Percentiles rank a stretch among this genome's conserved stretches.
Evolutionary conservation across 2,888 invertebrate species (phyloP).

Genomic region (Drosophila pseudotalamancana): DNA sequence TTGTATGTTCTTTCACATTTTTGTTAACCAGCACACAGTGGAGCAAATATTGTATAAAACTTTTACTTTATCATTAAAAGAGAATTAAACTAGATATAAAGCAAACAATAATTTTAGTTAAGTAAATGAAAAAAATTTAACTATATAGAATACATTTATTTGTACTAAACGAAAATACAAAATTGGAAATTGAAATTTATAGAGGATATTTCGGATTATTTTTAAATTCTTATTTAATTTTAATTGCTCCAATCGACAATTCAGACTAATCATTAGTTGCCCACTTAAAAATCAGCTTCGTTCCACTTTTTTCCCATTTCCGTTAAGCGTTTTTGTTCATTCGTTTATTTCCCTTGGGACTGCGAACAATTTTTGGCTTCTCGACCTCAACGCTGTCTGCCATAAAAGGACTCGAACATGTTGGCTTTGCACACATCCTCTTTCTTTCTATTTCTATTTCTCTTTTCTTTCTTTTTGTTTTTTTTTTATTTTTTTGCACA

Average conservation of each 20-base stretch:
- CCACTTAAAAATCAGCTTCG: not conserved
- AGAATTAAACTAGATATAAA: not conserved
- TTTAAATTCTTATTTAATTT: too few relatives aligned
- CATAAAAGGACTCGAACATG: conserved; percentile 33
- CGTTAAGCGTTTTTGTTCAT: conserved; percentile 29
- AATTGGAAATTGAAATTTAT: too few relatives aligned
- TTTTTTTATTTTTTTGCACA: conserved; percentile 36
- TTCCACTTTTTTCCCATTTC: conserved; percentile 10
- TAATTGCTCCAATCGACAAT: too few relatives aligned
- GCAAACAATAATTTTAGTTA: not conserved
- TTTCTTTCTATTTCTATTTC: not conserved
- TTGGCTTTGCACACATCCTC: conserved; percentile 22
- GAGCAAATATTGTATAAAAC: not conserved
- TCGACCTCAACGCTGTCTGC: conserved; percentile 34
- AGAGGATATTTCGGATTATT: too few relatives aligned
- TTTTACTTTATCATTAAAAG: too few relatives aligned
- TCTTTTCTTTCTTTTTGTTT: conserved; percentile 12
- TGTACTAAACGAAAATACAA: too few relatives aligned
- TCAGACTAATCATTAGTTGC: too few relatives aligned
- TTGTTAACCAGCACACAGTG: conserved; percentile 8
- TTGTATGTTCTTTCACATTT: conserved; percentile 16
- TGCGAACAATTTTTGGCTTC: conserved; percentile 35
- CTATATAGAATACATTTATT: too few relatives aligned
- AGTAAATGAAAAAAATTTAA: too few relatives aligned
- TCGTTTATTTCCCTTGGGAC: conserved; percentile 30